Conservation (phyloP, 2,888 invertebrate species). For the Gastracanthus pulcherrimus region DNA sequence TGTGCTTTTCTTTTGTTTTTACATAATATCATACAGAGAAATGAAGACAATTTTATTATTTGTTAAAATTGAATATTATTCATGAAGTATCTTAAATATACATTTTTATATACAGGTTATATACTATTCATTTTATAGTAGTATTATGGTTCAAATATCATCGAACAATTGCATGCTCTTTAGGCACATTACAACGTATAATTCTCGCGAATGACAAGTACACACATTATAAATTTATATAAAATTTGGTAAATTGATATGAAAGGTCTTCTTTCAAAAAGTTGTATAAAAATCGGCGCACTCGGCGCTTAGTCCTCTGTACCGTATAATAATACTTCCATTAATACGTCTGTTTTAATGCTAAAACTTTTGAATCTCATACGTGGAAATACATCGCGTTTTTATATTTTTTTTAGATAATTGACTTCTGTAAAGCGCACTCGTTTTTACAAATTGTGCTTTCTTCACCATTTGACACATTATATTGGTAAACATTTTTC, state of each 20-base stretch:
- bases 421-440: constrained; percentile 24
- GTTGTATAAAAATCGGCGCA: constrained; percentile 52
- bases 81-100: constrained; percentile 53
- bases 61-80: constrained; percentile 55
- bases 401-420: constrained; percentile 18
- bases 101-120: constrained; percentile 58
- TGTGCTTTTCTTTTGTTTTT: constrained; percentile 22
- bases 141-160: constrained; percentile 56
- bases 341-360: constrained; percentile 49
- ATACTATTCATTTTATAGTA: constrained; percentile 55
- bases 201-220: constrained; percentile 53
- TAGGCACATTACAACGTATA: constrained; percentile 57
- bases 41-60: constrained; percentile 35
- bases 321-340: constrained; percentile 54
- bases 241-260: constrained; percentile 56
- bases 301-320: constrained; percentile 38
- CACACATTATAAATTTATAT: constrained; percentile 51
- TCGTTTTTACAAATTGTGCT: constrained; percentile 27
- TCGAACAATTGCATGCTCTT: constrained; percentile 54
- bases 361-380: constrained; percentile 47
- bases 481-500: constrained; percentile 31
- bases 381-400: constrained; percentile 31
- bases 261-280: constrained; percentile 51
- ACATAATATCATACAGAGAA: neutral
- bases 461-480: constrained; percentile 7